phyloP scores from a whole-genome alignment of 2,797 vertebrate genomes.

The Gymnoscopelus braueri region DNA sequence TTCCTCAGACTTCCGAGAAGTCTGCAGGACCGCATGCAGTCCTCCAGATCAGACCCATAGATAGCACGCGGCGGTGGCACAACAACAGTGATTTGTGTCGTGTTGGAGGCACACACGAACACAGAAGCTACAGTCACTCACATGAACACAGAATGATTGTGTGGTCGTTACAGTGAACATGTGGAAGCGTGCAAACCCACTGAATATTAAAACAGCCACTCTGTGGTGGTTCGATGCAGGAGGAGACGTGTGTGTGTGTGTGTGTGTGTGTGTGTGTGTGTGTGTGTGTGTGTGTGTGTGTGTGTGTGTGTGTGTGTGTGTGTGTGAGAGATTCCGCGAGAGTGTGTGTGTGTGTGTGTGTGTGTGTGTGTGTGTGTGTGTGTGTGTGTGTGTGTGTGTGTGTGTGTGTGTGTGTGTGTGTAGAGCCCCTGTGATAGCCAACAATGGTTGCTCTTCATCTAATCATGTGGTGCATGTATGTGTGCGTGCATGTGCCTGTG shows the following conservation, averaged over 20 bases:
- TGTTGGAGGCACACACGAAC: constrained; percentile 47
- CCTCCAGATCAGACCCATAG: not conserved
- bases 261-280: constrained; percentile 6
- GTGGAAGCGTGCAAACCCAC: constrained; percentile 66
- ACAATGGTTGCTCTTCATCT: constrained; percentile 82
- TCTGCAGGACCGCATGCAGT: not conserved
- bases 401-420: constrained; percentile 1
- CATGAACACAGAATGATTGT: constrained; percentile 62
- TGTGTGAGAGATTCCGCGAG: too few relatives aligned
- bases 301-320: constrained; percentile 7
- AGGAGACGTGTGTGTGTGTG: constrained; percentile 49
- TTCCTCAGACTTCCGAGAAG: too few relatives aligned
- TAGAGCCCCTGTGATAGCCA: constrained; percentile 77
- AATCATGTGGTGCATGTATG: constrained; percentile 73
- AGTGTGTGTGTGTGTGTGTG: constrained; percentile 56
- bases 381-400: not conserved
- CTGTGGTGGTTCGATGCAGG: constrained; percentile 62
- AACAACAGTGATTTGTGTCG: constrained; percentile 57
- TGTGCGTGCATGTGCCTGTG: constrained; percentile 10
- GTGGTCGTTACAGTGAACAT: constrained; percentile 58
- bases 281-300: constrained; percentile 45
- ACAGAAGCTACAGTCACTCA: constrained; percentile 48
- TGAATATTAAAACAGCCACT: constrained; percentile 74
- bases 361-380: constrained; percentile 9
- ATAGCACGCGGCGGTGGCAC: constrained; percentile 36